Conservation (phyloP, 92 coral and sea anemone species). For the Heteractis magnifica region DNA sequence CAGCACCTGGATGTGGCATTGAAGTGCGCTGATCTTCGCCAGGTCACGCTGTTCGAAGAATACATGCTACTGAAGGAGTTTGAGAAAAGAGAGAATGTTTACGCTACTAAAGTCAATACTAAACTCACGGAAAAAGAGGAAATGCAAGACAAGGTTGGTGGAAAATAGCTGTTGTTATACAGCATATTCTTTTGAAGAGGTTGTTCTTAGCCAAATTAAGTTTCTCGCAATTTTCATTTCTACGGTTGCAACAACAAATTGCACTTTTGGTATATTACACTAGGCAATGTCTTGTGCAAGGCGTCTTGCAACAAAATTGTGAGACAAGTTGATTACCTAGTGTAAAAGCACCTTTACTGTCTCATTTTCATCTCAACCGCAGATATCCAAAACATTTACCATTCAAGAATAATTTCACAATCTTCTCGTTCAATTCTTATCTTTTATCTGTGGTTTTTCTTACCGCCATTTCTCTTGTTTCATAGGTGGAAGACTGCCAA, state of each 20-base stretch:
- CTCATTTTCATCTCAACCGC: too few relatives aligned
- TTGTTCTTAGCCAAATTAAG: background rate
- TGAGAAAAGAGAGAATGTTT: constrained; percentile 94
- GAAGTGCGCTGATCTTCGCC: constrained; percentile 95
- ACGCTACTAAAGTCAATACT: constrained; percentile 91
- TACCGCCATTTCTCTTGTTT: background rate
- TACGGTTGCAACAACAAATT: too few relatives aligned
- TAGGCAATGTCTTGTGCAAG: too few relatives aligned
- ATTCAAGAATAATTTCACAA: too few relatives aligned
- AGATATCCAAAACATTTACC: too few relatives aligned
- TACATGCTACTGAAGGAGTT: constrained; percentile 94
- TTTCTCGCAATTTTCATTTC: too few relatives aligned
- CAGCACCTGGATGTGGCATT: constrained; percentile 80
- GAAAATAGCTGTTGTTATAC: background rate
- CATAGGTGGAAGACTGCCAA: constrained; percentile 92
- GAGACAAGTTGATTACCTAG: too few relatives aligned
- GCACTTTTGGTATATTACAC: too few relatives aligned
- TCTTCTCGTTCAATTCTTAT: too few relatives aligned
- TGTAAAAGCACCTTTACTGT: too few relatives aligned
- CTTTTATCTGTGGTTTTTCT: background rate
- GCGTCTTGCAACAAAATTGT: too few relatives aligned
- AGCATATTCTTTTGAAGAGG: too few relatives aligned
- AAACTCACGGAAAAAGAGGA: constrained; percentile 88
- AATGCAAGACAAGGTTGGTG: constrained; percentile 90
- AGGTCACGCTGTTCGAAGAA: constrained; percentile 98